Base-by-base conservation (phyloP, 2,113 vertebrate species). In the Deroptyus accipitrinus region DNA sequence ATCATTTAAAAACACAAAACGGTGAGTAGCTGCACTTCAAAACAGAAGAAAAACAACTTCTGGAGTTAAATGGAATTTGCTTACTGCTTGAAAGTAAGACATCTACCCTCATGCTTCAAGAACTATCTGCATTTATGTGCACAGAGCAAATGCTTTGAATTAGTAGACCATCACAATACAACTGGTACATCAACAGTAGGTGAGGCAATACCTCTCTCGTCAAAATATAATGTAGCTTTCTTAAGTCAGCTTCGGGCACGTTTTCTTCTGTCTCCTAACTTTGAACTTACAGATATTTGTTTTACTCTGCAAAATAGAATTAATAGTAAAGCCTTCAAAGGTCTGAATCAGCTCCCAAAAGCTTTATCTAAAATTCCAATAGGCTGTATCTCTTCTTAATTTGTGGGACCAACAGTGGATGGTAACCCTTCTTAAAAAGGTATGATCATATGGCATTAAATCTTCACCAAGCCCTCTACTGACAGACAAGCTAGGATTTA, bases 41-140 rank as follows among this genome's bases (percentile, higher is more conserved):
- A 94, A 74, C 4, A 76, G 28, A 83, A 85, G 49, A 90, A 85
- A 85, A 94, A 20, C 37, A 90, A 17, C 49, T 92, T 80, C 55
- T 30, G 41, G 48, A 74, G 19, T 44, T 74, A 66, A 30, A 12
- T 3, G 74, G n/a, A 23, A 77, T 81, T 83, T 81, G 8, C 33
- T 59, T 83, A 15, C 12, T 78, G 39, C 27, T 64, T 49, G 18
- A 87, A 54, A 54, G 33, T 25, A 74, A 84, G 61, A 55, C 23
- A 81, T 9, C 28, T 84, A 61, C 14, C 11, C 18, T 54, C 17
- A 83, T 49, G 70, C 11, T 88, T 92, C 33, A 72, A 62, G 55
- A 90, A 55, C 19, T 77, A 46, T 39, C 19, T 23, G 42, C 3
- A 2, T 44, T 84, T 76, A 79, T 73, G 88, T 79, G 54, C 67